phyloP scores from a whole-genome alignment of 2,113 vertebrate genomes.

The Platichthys flesus region DNA sequence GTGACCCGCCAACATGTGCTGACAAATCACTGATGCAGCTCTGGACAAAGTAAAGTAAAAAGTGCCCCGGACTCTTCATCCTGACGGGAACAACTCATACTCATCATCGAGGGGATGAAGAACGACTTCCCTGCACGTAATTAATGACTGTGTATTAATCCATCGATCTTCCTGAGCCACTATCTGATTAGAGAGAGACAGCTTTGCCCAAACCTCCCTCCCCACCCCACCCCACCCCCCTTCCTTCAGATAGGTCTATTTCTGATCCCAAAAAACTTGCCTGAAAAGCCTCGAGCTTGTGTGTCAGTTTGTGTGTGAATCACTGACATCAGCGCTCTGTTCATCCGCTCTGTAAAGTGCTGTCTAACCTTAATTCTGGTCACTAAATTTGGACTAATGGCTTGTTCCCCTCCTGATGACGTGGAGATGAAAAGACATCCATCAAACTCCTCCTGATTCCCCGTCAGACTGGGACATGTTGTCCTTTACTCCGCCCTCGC shows the following conservation, averaged over 20 bases:
- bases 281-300: background rate
- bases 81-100: background rate
- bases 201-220: background rate
- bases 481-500: background rate
- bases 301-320: background rate
- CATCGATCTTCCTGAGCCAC: background rate
- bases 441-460: constrained; percentile 2
- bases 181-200: background rate
- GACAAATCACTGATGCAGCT: no score
- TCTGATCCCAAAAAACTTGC: background rate
- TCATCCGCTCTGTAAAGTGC: background rate
- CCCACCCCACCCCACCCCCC: background rate
- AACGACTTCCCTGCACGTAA: background rate
- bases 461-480: background rate
- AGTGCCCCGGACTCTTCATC: background rate
- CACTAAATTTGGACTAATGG: background rate
- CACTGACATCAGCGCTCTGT: constrained; percentile 11
- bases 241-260: background rate
- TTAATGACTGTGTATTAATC: background rate
- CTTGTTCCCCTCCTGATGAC: background rate
- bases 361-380: background rate
- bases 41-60: background rate
- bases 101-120: background rate
- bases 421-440: background rate
- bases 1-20: no score